phyloP scores from a whole-genome alignment of 2,797 vertebrate species.

The Rhinichthys osculus region DNA sequence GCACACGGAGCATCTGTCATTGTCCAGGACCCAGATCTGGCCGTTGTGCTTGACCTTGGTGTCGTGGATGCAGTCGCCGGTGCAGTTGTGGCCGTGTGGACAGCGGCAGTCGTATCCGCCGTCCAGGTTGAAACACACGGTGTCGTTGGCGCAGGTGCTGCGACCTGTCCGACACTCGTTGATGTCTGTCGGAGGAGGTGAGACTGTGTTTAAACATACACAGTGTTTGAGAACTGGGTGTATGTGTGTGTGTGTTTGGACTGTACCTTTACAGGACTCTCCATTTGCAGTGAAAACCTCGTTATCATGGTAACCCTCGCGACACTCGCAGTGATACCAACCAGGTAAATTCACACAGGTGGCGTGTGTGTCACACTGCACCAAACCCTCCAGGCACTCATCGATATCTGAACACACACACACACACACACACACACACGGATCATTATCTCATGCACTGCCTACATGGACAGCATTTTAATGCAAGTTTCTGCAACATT shows the following conservation, averaged over 20 bases:
- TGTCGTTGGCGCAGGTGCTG: constrained; percentile 87
- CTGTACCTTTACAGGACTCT: constrained; percentile 91
- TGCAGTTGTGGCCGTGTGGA: constrained; percentile 87
- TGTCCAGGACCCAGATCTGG: constrained; percentile 88
- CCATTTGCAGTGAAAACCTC: constrained; percentile 94
- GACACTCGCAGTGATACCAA: constrained; percentile 99
- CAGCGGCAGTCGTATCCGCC: constrained; percentile 87
- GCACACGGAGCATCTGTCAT: constrained; percentile 86
- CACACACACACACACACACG: neutral
- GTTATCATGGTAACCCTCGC: constrained; percentile 98
- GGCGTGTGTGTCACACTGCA: constrained; percentile 96
- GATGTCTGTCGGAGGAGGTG: constrained; percentile 74
- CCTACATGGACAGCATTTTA: neutral
- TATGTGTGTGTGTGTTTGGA: neutral
- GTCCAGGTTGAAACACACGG: constrained; percentile 87
- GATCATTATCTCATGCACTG: neutral
- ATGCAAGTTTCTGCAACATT: neutral
- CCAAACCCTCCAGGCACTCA: constrained; percentile 94
- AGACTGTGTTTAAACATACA: neutral
- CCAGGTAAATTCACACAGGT: constrained; percentile 97
- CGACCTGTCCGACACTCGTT: constrained; percentile 85
- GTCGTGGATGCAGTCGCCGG: constrained; percentile 85
- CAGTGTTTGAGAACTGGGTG: neutral
- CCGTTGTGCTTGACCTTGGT: constrained; percentile 84
- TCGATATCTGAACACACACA: constrained; percentile 87